Conservation (phyloP, 2,113 vertebrate genomes). For the Heterotilapia buettikoferi region DNA sequence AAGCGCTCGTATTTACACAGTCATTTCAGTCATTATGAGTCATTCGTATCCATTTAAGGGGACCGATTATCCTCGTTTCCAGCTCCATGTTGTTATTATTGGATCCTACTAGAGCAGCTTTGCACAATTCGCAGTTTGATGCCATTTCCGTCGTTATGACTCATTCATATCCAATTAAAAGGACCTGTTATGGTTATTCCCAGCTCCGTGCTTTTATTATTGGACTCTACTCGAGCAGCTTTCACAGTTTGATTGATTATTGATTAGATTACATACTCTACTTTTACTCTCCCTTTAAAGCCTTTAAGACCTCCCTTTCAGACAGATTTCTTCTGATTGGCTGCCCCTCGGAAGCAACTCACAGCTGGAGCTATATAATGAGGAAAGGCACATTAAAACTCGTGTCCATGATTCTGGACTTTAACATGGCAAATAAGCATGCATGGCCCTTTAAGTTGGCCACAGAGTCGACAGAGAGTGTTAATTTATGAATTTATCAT, state of each 20-base stretch:
- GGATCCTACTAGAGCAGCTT: not conserved
- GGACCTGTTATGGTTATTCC: not conserved
- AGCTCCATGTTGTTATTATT: not conserved
- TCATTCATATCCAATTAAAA: not conserved
- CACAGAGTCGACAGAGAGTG: not conserved
- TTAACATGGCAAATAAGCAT: not conserved
- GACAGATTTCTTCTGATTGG: not conserved
- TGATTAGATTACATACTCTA: not conserved
- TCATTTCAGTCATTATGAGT: not conserved
- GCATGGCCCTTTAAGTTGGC: not conserved
- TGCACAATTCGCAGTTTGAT: not conserved
- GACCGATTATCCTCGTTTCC: not conserved
- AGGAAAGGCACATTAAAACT: not conserved
- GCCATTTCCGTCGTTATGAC: not conserved
- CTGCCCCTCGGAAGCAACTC: not conserved
- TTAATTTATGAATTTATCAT: not conserved
- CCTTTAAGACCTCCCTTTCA: not conserved
- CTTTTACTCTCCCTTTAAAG: not conserved
- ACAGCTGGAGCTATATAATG: not conserved
- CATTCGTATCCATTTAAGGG: not conserved
- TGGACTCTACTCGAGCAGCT: not conserved
- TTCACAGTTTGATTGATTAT: not conserved
- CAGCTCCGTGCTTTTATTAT: not conserved
- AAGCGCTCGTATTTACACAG: not conserved
- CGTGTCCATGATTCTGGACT: not conserved